Percentiles rank a stretch among this genome's conserved stretches.
These are phyloP conservation scores for Aphelenchoides bicaudatus DNA, from an alignment of 2,888 invertebrate genomes.

Conservation along the genomic window DNA sequence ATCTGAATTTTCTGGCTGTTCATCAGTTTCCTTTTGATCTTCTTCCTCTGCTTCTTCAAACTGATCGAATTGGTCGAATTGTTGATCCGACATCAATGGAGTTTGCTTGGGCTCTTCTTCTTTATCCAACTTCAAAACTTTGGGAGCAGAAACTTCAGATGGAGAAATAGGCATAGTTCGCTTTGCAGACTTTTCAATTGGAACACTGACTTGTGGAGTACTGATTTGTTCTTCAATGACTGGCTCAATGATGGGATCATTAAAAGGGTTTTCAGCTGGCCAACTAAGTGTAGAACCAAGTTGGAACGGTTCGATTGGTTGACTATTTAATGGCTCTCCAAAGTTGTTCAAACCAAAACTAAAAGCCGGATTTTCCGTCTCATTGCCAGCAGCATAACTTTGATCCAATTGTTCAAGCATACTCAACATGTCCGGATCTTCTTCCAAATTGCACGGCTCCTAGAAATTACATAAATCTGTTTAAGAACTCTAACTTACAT, in stretches of 20 bases:
- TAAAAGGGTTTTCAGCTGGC: too few relatives aligned
- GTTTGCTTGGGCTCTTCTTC: neutral
- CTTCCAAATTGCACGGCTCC: constrained; percentile 5
- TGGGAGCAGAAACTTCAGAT: too few relatives aligned
- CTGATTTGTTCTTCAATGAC: too few relatives aligned
- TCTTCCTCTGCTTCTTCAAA: neutral
- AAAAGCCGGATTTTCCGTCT: neutral
- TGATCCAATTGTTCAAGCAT: neutral
- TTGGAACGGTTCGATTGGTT: too few relatives aligned
- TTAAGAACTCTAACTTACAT: neutral
- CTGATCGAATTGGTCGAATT: neutral
- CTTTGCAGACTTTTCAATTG: neutral
- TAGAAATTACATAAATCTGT: neutral
- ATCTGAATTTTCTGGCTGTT: neutral
- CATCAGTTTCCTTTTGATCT: neutral
- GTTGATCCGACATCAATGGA: neutral
- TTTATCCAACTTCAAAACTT: constrained; percentile 5
- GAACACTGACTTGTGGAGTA: too few relatives aligned
- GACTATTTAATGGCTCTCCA: too few relatives aligned
- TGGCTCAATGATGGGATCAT: too few relatives aligned
- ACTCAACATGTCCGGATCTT: neutral
- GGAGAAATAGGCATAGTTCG: neutral
- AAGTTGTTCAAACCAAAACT: constrained; percentile 6
- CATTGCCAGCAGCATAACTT: neutral
- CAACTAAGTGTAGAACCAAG: too few relatives aligned